These are phyloP conservation scores for Tetranychus piercei DNA, from an alignment of 2,888 invertebrate species.

Conservation along the genomic window DNA sequence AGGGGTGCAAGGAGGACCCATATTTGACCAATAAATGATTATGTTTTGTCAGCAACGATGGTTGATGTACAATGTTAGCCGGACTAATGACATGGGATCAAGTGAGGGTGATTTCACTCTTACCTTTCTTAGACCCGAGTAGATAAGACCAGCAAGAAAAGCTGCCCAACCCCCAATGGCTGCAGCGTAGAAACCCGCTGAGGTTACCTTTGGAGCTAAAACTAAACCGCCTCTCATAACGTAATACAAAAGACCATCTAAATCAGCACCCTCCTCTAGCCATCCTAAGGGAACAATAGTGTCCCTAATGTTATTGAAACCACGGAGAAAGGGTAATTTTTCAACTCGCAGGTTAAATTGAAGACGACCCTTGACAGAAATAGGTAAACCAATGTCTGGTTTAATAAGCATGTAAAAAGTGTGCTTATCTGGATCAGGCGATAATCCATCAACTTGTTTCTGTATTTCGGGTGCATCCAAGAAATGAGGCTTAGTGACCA, in stretches of 20 bases:
- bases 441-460: conserved; percentile 11
- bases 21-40: too few relatives aligned
- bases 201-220: background rate
- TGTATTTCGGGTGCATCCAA: background rate
- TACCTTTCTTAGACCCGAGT: background rate
- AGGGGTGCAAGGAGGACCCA: too few relatives aligned
- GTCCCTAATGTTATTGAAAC: conserved; percentile 12
- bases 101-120: background rate
- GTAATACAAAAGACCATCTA: background rate
- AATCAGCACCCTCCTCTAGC: background rate
- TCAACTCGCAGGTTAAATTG: conserved; percentile 19
- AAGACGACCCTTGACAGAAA: conserved; percentile 6
- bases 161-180: background rate
- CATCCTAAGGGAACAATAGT: background rate
- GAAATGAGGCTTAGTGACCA: background rate
- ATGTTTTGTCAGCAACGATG: too few relatives aligned
- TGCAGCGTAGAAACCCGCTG: background rate
- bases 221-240: background rate
- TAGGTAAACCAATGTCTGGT: conserved; percentile 17
- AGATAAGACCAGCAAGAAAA: background rate
- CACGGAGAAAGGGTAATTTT: conserved; percentile 13
- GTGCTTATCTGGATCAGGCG: conserved; percentile 14
- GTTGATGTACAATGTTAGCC: too few relatives aligned
- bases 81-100: too few relatives aligned
- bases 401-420: conserved; percentile 15